Evolutionary conservation across 2,113 vertebrate genomes (phyloP), one percentile per base, ranked within the genome.

Genomic region (Xiphias gladius): DNA sequence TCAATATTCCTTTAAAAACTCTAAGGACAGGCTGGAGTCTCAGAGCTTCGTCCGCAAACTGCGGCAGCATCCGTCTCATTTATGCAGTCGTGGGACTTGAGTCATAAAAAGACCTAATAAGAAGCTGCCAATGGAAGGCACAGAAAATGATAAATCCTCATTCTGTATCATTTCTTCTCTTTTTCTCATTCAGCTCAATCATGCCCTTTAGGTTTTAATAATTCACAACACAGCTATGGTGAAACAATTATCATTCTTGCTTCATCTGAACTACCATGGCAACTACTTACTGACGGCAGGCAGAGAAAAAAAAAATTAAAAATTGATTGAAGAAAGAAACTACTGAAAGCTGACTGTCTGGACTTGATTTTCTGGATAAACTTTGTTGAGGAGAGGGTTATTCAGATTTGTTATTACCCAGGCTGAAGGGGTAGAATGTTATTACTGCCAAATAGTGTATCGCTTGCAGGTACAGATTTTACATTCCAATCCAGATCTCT

Each of bases 211-310:
- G 73, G 65, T 86, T 91, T 92, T 80, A 92, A 94, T 94, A 89
- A 93, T 93, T 92, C 72, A 93, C 86, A n/a, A 80, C 74, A 12
- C 64, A 61, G 82, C 84, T 71, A 75, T 68, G 58, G 84, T 41
- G 78, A 85, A 85, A 89, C 80, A 78, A 91, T 93, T 91, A 90
- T 88, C 81, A 92, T 94, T 92, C 83, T 80, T 79, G 50, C 79
- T 86, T 88, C 84, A 87, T 90, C 84, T 90, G 72, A 85, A 91
- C 77, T 92, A 35, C 91, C 91, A 90, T 92, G 90, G 91, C 91
- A 93, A 94, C 93, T 84, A 84, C 90, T 86, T 89, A 77, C 69
- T 75, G 41, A 26, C 82, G 79, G 65, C 70, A 57, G 39, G n/a
- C 61, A 67, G 65, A 0, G 26, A 26, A 58, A 68, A 67, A 66